Evolutionary conservation across 1,140 invertebrate species (phyloP), one percentile per base, ranked within the genome.

Genomic region (Laupala kohalensis): DNA sequence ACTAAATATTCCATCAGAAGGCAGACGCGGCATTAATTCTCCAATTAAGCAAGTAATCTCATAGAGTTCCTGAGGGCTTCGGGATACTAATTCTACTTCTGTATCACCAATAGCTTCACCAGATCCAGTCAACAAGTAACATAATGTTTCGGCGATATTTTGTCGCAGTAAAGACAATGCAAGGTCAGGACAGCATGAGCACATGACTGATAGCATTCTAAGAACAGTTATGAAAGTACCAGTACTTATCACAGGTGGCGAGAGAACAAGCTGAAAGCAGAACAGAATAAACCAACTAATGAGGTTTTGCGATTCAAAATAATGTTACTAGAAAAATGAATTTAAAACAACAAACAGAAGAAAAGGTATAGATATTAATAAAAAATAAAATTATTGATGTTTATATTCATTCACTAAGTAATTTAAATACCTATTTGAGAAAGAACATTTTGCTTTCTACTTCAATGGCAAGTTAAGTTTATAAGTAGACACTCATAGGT

Each of bases 11-110:
- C 95, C 96, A 81, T 97, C 94, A 6, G 89, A 89, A 1, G 96
- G 96, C 74, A 99, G 84, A 23, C 91, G 88, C 24, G 96, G 96
- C 92, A 99, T 95, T 69, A 99, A 81, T 83, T 98, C 96, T 4
- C 94, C 95, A 76, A 98, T 97, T 6, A 98, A 84, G 76, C 93
- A 94, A 0, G 96, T 97, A 71, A 99, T 95, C 83, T 98, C 96
- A 79, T 96, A 96, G 74, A 97, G 84, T 81, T 99, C 96, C 80
- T 97, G 94, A 2, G 96, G 95, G 73, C 92, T 94, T 68, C 96
- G 87, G 15, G 92, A 86, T 25, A 96, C 87, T 67, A 98, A 83
- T 79, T 97, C 93, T 65, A 96, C 88, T 83, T 92, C 77, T 75
- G 82, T 80, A 69, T 81, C 81, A 28, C 71, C 66, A 76, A 85